These are phyloP conservation scores for Furnarius figulus DNA, from an alignment of 2,113 vertebrate genomes.

Conservation along the genomic window DNA sequence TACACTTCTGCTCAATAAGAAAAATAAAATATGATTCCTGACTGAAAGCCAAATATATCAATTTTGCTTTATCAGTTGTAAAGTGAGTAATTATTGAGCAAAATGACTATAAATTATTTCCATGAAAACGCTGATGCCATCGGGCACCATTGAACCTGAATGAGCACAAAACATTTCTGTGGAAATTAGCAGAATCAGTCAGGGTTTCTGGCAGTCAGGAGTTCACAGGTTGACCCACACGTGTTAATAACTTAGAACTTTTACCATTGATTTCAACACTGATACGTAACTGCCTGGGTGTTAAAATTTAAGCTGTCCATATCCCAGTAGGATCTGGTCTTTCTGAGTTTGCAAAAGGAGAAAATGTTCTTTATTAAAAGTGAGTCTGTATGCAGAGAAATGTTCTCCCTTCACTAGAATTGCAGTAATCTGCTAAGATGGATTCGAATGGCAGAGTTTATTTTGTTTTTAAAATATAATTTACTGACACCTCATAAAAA, in stretches of 20 bases:
- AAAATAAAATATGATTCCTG: neutral
- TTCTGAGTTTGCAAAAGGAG: neutral
- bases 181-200: neutral
- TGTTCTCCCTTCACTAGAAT: neutral
- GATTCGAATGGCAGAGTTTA: neutral
- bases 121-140: neutral
- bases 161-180: neutral
- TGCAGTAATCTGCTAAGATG: neutral
- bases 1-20: neutral
- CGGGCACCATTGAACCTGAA: neutral
- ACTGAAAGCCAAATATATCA: neutral
- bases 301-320: neutral
- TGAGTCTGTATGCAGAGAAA: neutral
- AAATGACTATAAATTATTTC: neutral
- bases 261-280: neutral
- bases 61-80: neutral
- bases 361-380: neutral
- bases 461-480: neutral
- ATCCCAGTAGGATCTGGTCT: neutral
- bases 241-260: neutral
- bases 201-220: neutral
- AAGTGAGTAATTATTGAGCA: neutral
- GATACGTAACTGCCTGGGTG: neutral
- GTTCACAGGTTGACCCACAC: neutral
- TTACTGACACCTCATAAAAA: neutral